Base-by-base conservation (phyloP, 2,888 invertebrate species). In the Selenia dentaria region DNA sequence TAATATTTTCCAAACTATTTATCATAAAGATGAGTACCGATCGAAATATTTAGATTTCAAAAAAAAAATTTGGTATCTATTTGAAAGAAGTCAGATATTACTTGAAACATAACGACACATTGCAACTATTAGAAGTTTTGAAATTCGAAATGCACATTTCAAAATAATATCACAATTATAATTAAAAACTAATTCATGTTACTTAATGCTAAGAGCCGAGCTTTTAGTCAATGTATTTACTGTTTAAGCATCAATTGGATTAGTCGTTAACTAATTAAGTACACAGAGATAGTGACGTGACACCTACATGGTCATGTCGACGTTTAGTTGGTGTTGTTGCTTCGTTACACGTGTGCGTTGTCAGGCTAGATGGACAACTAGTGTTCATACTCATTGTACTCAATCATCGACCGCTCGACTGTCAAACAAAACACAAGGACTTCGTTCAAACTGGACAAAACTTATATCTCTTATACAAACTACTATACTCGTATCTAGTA, bases 321-420 rank as follows among this genome's bases (percentile, higher is more conserved):
- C 86, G 86, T 86, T 88, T 84, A 88, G 87, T 89, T 85, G 83
- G 74, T 86, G 88, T 87, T 84, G 85, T 86, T 66, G 85, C 86
- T 86, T 85, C 68, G 65, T 72, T 69, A 73, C 79, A 67, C 69
- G 63, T 25, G 25, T 25, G 10, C 10, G 16, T 16, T 80, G 76
- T 80, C 77, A 62, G 65, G 70, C 64, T 86, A 84, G 79, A 69
- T 73, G 74, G 70, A 63, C 75, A 71, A 70, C 62, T 83, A 83
- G 83, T 78, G 70, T 73, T 72, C 68, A 67, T 78, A 73, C 68
- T 70, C 65, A 68, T 64, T 67, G 59, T 73, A 66, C 64, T 74
- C 64, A 70, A 68, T 57, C 48, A 67, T 70, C 64, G 64, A 59
- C 59, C 54, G 54, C 62, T 69, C 64, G 69, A 64, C 59, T 60